Base-by-base conservation (phyloP, 2,113 vertebrate species). In the Machaerirhynchus nigripectus region DNA sequence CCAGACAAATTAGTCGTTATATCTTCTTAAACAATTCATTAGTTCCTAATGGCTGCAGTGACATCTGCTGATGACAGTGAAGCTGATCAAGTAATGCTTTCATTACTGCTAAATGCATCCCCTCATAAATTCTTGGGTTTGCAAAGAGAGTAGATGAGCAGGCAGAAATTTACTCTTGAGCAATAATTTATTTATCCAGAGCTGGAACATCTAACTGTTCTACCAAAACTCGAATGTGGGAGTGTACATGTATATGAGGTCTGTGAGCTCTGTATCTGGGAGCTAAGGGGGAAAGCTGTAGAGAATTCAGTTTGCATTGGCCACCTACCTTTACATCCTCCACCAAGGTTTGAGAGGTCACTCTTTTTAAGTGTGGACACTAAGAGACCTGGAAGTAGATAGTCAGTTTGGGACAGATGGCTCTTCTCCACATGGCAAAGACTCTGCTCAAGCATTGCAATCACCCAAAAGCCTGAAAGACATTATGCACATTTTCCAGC, bases 51-150 rank as follows among this genome's bases (percentile, higher is more conserved):
- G 37, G 94, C 94, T 97, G 96, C 95, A 97, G 94, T 97, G 97
- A 97, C 98, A 98, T 98, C 97, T 97, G 97, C 96, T 98, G 97
- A 97, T 98, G 97, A 97, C 92, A 97, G 88, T 93, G 89, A 97
- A 97, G 87, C 94, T 97, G 95, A 98, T 98, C 96, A 96, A 97
- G 94, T 97, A 97, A 93, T 77, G 9, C 76, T 92, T 97, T 97
- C 88, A 93, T 73, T 94, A 56, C 75, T 95, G 94, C 77, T 97
- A 97, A 98, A 97, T 95, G 89, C 78, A 97, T 86, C 87, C 35
- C n/a, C 63, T 89, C 90, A 94, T 84, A 89, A 95, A 95, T 81
- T 95, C 79, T 42, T 67, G 31, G 55, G 19, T 52, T 87, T 74
- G 30, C 52, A 81, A 86, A 93, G 33, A 55, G 9, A 8, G 17